These are phyloP conservation scores for Taphrorychus bicolor DNA, from an alignment of 2,888 invertebrate genomes.

Conservation along the genomic window DNA sequence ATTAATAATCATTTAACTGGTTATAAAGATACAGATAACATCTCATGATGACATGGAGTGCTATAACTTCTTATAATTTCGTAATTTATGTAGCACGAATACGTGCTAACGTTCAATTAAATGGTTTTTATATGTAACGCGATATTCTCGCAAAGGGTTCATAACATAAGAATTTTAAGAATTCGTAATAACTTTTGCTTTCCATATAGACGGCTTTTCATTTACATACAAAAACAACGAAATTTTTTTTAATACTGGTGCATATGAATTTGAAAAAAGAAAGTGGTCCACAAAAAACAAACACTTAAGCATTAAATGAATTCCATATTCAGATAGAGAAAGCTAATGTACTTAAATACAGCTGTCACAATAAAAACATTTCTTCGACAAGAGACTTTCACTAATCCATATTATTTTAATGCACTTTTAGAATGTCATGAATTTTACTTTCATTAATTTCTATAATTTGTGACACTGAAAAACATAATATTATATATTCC, in stretches of 20 bases:
- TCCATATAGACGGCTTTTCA: conserved; percentile 6
- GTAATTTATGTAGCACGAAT: conserved; percentile 34
- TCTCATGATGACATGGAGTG: conserved; percentile 27
- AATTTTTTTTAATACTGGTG: no score
- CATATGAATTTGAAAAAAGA: no score
- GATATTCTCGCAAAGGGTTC: conserved; percentile 15
- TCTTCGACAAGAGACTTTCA: background rate
- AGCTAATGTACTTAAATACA: background rate
- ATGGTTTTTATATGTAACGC: conserved; percentile 25
- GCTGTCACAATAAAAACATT: background rate
- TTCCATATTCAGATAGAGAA: background rate
- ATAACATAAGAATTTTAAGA: conserved; percentile 22
- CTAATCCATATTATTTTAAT: background rate
- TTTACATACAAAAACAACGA: conserved; percentile 9
- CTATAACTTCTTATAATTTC: conserved; percentile 35
- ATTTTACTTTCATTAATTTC: background rate
- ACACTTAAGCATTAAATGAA: no score
- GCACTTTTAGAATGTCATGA: background rate
- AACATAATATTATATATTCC: no score
- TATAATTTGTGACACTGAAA: background rate
- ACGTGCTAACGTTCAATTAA: conserved; percentile 32
- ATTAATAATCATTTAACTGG: conserved; percentile 30
- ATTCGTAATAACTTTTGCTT: conserved; percentile 27
- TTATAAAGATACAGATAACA: conserved; percentile 21
- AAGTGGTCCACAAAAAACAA: background rate